phyloP scores from a whole-genome alignment of 2,888 invertebrate genomes.

The Gastracanthus pulcherrimus region DNA sequence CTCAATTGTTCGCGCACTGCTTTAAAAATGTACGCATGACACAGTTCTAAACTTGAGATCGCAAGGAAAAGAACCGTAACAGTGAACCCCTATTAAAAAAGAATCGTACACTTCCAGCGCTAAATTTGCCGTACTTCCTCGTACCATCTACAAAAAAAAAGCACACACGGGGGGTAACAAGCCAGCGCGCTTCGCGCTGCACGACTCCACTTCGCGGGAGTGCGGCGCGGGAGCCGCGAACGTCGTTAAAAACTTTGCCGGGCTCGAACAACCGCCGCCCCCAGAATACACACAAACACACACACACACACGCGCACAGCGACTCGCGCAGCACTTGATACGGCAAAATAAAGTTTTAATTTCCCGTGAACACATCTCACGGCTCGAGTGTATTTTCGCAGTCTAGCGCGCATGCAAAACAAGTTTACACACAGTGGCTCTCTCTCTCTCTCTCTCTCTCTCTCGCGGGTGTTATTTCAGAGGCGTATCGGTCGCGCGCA shows the following conservation, averaged over 20 bases:
- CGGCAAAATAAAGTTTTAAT: slow-evolving; percentile 49
- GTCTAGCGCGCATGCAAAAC: background rate
- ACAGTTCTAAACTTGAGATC: no score
- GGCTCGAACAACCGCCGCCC: background rate
- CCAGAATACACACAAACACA: background rate
- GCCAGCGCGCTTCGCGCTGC: background rate
- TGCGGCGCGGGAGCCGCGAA: background rate
- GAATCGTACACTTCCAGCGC: no score
- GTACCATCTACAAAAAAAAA: no score
- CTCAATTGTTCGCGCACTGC: no score
- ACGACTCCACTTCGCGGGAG: no score
- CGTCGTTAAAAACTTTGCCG: slow-evolving; percentile 31
- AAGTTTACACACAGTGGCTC: slow-evolving; percentile 32
- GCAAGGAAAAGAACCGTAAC: no score
- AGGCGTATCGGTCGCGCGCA: background rate
- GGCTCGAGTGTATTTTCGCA: background rate
- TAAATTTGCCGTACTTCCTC: no score
- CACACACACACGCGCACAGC: background rate
- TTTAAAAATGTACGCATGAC: no score
- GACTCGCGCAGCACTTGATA: slow-evolving; percentile 7
- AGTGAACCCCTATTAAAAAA: no score
- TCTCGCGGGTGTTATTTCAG: slow-evolving; percentile 35
- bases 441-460: no score
- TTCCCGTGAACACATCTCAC: slow-evolving; percentile 33
- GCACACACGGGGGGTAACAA: background rate